A percentile compares a stretch with the other conserved stretches of the same genome.
Evolutionary conservation across 2,888 invertebrate species (phyloP).

Genomic region (Baccha elongata): DNA sequence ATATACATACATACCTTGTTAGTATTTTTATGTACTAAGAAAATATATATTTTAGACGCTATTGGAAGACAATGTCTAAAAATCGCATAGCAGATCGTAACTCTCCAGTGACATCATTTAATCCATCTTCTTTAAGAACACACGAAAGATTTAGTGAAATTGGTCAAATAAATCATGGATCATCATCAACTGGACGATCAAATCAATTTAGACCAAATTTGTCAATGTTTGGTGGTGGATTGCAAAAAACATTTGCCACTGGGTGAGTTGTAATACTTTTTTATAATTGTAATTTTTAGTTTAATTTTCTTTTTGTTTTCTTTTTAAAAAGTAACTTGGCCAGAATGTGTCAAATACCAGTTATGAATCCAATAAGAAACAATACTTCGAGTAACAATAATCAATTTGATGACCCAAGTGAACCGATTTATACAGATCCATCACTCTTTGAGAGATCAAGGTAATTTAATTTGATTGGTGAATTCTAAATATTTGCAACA

Average conservation of each 20-base stretch:
- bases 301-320: slow-evolving; percentile 1
- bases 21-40: too few species aligned
- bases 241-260: slow-evolving; percentile 88
- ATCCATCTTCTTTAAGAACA: slow-evolving; percentile 82
- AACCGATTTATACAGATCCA: slow-evolving; percentile 96
- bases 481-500: too few species aligned
- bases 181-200: slow-evolving; percentile 74
- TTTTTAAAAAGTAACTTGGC: too few species aligned
- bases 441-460: slow-evolving; percentile 93
- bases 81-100: slow-evolving; percentile 84
- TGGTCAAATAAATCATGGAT: slow-evolving; percentile 79
- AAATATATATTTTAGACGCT: slow-evolving; percentile 84
- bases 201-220: slow-evolving; percentile 80
- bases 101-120: slow-evolving; percentile 82
- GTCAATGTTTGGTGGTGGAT: slow-evolving; percentile 87
- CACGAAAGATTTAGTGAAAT: slow-evolving; percentile 82
- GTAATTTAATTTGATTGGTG: too few species aligned
- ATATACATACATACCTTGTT: too few species aligned
- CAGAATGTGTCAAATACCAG: slow-evolving; percentile 82
- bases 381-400: slow-evolving; percentile 82
- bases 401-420: slow-evolving; percentile 93
- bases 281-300: background rate
- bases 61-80: slow-evolving; percentile 90
- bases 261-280: slow-evolving; percentile 81
- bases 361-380: slow-evolving; percentile 83